Evolutionary conservation across 2,888 invertebrate species (phyloP).

Genomic region (Cyaniris semiargus): DNA sequence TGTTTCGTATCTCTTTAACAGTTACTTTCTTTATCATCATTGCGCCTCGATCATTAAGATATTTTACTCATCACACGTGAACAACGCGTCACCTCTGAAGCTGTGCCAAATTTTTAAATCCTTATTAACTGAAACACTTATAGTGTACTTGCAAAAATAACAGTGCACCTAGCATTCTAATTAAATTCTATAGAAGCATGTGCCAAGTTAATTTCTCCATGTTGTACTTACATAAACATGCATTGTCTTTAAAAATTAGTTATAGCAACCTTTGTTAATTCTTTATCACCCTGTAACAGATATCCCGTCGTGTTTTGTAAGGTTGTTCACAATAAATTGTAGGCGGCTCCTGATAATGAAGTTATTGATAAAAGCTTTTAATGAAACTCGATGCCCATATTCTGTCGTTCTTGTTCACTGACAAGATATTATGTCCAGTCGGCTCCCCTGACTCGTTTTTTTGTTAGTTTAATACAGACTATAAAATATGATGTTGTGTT

Average conservation of each 20-base stretch:
- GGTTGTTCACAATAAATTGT: background rate
- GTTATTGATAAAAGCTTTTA: constrained; percentile 16
- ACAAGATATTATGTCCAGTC: background rate
- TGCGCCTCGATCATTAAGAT: background rate
- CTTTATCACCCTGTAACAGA: constrained; percentile 2
- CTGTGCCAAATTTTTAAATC: background rate
- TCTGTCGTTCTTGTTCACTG: background rate
- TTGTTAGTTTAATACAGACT: background rate
- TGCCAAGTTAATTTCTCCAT: background rate
- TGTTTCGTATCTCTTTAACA: background rate
- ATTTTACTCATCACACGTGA: constrained; percentile 1
- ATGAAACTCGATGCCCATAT: background rate
- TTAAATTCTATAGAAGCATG: background rate
- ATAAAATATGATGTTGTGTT: background rate
- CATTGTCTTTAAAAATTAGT: background rate
- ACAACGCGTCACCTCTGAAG: background rate
- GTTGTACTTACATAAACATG: background rate
- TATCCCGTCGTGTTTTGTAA: background rate
- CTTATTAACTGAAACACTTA: background rate
- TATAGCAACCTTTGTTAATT: background rate
- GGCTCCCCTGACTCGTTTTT: background rate
- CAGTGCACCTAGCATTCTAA: background rate
- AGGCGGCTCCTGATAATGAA: constrained; percentile 6
- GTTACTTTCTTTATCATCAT: background rate
- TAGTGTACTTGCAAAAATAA: background rate